These are phyloP conservation scores for Brenthis hecate DNA, from an alignment of 2,888 invertebrate species.

Conservation along the genomic window DNA sequence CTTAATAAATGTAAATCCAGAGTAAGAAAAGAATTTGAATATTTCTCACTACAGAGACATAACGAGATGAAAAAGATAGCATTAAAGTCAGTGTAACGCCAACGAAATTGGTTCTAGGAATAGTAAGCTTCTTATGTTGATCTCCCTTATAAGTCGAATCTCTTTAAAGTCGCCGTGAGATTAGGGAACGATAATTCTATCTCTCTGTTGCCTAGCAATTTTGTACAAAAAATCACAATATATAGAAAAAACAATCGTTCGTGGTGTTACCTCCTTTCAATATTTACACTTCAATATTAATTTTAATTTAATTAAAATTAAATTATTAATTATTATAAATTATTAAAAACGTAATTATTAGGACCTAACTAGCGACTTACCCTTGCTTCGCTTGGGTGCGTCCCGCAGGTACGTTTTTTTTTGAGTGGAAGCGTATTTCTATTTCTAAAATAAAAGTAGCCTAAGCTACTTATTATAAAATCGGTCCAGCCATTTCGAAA, in stretches of 20 bases:
- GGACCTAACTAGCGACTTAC: no score
- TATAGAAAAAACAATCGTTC: neutral
- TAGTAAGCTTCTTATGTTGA: slow-evolving; percentile 15
- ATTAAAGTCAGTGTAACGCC: slow-evolving; percentile 1
- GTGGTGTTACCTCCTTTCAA: neutral
- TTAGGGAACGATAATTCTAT: slow-evolving; percentile 1
- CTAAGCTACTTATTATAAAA: no score
- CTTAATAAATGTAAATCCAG: neutral
- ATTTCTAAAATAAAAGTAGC: no score
- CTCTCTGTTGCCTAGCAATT: neutral
- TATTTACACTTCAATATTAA: no score
- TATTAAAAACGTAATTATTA: no score
- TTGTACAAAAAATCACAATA: neutral
- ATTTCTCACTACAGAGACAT: neutral
- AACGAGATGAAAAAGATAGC: neutral
- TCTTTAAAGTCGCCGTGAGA: slow-evolving; percentile 6
- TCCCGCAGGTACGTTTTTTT: no score
- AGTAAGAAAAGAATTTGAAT: neutral
- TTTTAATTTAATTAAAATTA: no score
- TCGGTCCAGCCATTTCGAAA: no score
- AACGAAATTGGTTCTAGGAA: slow-evolving; percentile 11
- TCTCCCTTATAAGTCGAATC: slow-evolving; percentile 16
- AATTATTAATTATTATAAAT: no score
- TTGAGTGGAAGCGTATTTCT: no score
- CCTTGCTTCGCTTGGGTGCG: no score